Evolutionary conservation across 1,140 invertebrate species (phyloP).

Genomic region (Trichonephila inaurata): DNA sequence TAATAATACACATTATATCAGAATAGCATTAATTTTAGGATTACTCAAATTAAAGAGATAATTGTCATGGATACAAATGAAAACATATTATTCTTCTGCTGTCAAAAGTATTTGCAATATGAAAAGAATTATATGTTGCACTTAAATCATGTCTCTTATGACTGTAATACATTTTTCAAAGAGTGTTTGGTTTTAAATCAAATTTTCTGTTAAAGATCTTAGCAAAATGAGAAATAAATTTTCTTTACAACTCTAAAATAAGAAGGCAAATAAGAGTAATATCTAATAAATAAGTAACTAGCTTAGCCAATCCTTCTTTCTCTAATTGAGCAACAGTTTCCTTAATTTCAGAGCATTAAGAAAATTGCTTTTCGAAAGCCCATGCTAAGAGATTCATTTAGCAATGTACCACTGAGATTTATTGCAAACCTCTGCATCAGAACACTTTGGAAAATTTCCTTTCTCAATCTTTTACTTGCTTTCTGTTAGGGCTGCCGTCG

Average conservation of each 20-base stretch:
- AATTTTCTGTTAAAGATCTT: too few species aligned
- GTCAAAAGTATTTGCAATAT: too few species aligned
- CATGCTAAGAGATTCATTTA: not conserved
- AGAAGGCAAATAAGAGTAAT: not conserved
- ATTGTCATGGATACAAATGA: too few species aligned
- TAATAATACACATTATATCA: too few species aligned
- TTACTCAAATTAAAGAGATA: too few species aligned
- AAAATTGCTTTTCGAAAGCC: slow-evolving; percentile 50
- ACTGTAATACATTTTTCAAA: too few species aligned
- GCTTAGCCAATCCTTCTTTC: not conserved
- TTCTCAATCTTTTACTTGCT: not conserved
- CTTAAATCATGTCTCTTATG: too few species aligned
- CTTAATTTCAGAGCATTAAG: slow-evolving; percentile 37
- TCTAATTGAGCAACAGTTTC: not conserved
- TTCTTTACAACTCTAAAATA: not conserved
- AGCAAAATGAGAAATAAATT: not conserved
- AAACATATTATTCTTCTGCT: too few species aligned
- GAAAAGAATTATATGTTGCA: too few species aligned
- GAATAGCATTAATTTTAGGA: too few species aligned
- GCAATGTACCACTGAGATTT: slow-evolving; percentile 27
- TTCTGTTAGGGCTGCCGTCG: not conserved
- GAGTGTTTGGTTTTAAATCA: too few species aligned
- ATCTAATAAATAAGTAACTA: not conserved
- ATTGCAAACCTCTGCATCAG: slow-evolving; percentile 5
- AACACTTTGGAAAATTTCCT: not conserved